Conservation (phyloP, 2,113 vertebrate species). For the Oryzias javanicus region DNA sequence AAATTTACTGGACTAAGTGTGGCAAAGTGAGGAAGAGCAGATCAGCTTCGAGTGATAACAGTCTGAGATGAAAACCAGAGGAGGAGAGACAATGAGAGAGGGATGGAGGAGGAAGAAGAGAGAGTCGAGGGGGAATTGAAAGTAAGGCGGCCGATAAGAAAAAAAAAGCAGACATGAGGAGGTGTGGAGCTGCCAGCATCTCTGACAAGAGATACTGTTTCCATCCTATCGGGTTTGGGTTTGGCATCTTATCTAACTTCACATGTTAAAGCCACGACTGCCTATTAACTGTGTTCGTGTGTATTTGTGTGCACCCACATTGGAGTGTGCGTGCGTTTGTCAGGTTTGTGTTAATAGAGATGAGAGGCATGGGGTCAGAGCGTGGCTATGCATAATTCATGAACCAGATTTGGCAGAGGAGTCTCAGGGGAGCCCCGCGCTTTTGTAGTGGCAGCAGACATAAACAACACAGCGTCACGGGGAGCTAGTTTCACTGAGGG, state of each 20-base stretch:
- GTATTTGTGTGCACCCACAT: conserved; percentile 12
- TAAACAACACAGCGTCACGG: conserved; percentile 73
- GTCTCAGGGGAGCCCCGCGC: conserved; percentile 66
- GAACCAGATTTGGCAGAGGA: conserved; percentile 73
- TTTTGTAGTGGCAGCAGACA: conserved; percentile 76
- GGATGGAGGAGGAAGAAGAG: conserved; percentile 22
- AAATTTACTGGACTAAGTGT: conserved; percentile 24
- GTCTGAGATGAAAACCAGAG: conserved; percentile 53
- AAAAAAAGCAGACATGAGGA: conserved; percentile 47
- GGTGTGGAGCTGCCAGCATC: conserved; percentile 31
- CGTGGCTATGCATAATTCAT: conserved; percentile 75
- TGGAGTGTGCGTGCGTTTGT: conserved; percentile 36
- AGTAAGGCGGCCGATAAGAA: conserved; percentile 60
- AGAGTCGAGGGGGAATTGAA: conserved; percentile 24
- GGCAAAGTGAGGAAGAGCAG: conserved; percentile 41
- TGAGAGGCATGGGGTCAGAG: conserved; percentile 72
- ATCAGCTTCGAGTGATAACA: conserved; percentile 66
- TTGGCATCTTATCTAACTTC: conserved; percentile 31
- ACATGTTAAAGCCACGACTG: conserved; percentile 17
- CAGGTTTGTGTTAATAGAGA: conserved; percentile 76
- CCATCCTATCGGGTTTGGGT: conserved; percentile 36
- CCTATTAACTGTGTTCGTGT: conserved; percentile 20
- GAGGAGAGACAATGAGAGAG: conserved; percentile 58
- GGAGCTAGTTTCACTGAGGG: conserved; percentile 58
- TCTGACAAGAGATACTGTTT: conserved; percentile 14